A percentile compares a stretch with the other conserved stretches of the same genome.
Evolutionary conservation across 2,888 invertebrate genomes (phyloP).

Genomic region (Boloria euphrosyne): DNA sequence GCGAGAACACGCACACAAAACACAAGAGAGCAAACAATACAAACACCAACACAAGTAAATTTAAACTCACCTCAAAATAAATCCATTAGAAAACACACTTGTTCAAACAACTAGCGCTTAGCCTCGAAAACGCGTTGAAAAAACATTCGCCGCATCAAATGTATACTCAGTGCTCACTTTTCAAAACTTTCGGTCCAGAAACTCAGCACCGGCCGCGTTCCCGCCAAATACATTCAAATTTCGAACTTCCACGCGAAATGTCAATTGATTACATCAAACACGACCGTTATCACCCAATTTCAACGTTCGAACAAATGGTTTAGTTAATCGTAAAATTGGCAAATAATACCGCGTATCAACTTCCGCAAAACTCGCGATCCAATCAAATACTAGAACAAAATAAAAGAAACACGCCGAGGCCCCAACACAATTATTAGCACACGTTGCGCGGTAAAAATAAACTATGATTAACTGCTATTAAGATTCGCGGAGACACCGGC

Average conservation of each 20-base stretch:
- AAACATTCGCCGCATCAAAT: slow-evolving; percentile 77
- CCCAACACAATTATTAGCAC: slow-evolving; percentile 77
- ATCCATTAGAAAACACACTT: slow-evolving; percentile 83
- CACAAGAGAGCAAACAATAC: slow-evolving; percentile 78
- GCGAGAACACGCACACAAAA: slow-evolving; percentile 79
- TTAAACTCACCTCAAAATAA: slow-evolving; percentile 83
- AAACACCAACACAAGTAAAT: slow-evolving; percentile 82
- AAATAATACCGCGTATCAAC: slow-evolving; percentile 55
- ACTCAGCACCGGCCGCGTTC: slow-evolving; percentile 59
- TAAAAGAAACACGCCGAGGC: slow-evolving; percentile 69
- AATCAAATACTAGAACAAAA: slow-evolving; percentile 69
- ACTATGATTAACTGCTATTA: slow-evolving; percentile 80
- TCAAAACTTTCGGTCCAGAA: slow-evolving; percentile 75
- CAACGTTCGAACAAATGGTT: slow-evolving; percentile 6
- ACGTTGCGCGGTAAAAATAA: slow-evolving; percentile 81
- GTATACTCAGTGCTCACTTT: slow-evolving; percentile 76
- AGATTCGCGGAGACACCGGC: slow-evolving; percentile 79
- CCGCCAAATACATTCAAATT: slow-evolving; percentile 57
- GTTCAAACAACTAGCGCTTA: slow-evolving; percentile 83
- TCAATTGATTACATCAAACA: slow-evolving; percentile 1
- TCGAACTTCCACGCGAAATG: not conserved
- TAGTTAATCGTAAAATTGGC: slow-evolving; percentile 18
- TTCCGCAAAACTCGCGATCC: slow-evolving; percentile 69
- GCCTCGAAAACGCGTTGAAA: slow-evolving; percentile 82
- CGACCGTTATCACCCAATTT: slow-evolving; percentile 44